phyloP scores from a whole-genome alignment of 2,797 vertebrate genomes.

The Mus minutoides region DNA sequence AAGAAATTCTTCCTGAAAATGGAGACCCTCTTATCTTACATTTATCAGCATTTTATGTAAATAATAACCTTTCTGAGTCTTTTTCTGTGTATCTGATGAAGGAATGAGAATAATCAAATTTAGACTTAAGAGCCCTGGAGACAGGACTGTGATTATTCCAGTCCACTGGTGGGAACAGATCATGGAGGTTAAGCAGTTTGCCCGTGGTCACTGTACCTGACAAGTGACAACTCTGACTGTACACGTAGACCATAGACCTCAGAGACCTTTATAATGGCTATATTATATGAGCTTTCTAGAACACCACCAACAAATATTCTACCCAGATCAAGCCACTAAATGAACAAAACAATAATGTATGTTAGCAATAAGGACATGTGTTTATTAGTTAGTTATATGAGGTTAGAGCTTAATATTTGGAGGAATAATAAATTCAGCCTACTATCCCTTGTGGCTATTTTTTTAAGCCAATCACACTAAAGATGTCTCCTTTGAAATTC shows the following conservation, averaged over 20 bases:
- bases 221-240: background rate
- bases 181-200: constrained; percentile 7
- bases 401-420: constrained; percentile 22
- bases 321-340: background rate
- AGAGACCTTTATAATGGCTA: background rate
- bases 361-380: background rate
- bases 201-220: background rate
- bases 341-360: constrained; percentile 7
- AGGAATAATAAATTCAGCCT: background rate
- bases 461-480: background rate
- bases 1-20: background rate
- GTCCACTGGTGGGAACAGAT: background rate
- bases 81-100: constrained; percentile 29
- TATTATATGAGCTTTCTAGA: background rate
- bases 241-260: background rate
- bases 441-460: background rate
- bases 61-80: background rate
- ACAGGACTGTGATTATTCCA: background rate
- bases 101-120: background rate
- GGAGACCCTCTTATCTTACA: background rate
- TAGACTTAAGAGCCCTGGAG: background rate
- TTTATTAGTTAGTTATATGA: background rate
- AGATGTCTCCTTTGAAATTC: constrained; percentile 56
- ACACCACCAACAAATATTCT: background rate
- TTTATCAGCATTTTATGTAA: constrained; percentile 23